These are phyloP conservation scores for Allacma fusca DNA, from an alignment of 2,888 invertebrate species.

Conservation along the genomic window DNA sequence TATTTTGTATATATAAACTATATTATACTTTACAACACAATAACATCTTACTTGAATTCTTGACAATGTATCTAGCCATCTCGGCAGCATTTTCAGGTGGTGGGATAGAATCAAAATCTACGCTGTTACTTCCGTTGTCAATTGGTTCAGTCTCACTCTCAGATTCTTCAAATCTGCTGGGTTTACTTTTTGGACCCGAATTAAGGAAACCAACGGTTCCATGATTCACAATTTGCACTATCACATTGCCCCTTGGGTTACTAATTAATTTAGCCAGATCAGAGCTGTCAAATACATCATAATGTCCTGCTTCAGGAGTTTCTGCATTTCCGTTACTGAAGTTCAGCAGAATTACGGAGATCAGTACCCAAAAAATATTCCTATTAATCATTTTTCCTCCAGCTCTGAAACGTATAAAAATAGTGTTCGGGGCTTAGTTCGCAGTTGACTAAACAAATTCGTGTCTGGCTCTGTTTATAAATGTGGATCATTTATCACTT, in stretches of 20 bases:
- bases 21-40: too few relatives aligned
- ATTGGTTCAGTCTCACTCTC: background rate
- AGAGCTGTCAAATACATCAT: background rate
- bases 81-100: slow-evolving; percentile 71
- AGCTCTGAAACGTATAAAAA: too few relatives aligned
- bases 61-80: slow-evolving; percentile 78
- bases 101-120: slow-evolving; percentile 65
- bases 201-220: slow-evolving; percentile 19
- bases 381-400: too few relatives aligned
- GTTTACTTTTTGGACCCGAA: background rate
- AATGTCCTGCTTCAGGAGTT: background rate
- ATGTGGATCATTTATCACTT: too few relatives aligned
- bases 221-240: slow-evolving; percentile 14
- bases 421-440: too few relatives aligned
- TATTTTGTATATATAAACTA: too few relatives aligned
- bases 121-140: too few relatives aligned
- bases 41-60: slow-evolving; percentile 73
- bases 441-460: too few relatives aligned
- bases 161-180: background rate
- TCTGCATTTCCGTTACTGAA: too few relatives aligned
- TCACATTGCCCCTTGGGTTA: background rate
- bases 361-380: too few relatives aligned
- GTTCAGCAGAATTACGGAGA: too few relatives aligned
- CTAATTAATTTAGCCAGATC: background rate
- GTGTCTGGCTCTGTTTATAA: too few relatives aligned